Percentiles rank a stretch among this genome's conserved stretches.
phyloP scores from a whole-genome alignment of 2,888 invertebrate genomes.

The Drosophila formosana region DNA sequence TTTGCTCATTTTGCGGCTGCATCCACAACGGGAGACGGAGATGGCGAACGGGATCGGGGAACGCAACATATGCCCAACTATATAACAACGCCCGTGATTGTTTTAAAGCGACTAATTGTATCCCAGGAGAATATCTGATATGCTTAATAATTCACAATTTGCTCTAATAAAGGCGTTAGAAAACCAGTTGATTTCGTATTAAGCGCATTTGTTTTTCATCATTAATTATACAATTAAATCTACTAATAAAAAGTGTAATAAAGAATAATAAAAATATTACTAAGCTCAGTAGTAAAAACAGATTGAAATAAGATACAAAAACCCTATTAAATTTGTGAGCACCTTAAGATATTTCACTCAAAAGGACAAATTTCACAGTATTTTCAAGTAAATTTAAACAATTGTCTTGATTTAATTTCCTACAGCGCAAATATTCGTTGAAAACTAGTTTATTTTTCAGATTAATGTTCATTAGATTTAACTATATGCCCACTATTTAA shows the following conservation, averaged over 20 bases:
- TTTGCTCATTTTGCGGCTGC: constrained; percentile 75
- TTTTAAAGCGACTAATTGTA: constrained; percentile 67
- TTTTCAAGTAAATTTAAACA: no score
- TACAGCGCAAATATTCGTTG: no score
- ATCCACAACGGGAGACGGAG: constrained; percentile 12
- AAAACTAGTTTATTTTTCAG: no score
- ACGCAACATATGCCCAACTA: constrained; percentile 60
- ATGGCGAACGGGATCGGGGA: constrained; percentile 4
- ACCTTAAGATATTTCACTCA: no score
- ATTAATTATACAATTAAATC: no score
- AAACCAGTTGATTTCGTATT: constrained; percentile 3
- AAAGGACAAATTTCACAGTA: no score
- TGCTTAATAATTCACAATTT: constrained; percentile 49
- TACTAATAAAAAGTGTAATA: neutral
- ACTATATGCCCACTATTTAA: no score
- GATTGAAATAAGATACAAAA: no score
- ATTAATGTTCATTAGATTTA: no score
- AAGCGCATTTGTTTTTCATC: neutral
- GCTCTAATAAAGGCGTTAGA: constrained; percentile 43
- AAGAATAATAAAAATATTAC: neutral
- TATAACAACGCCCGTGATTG: constrained; percentile 42
- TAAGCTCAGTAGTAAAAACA: no score
- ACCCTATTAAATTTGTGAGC: no score
- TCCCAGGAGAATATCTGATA: constrained; percentile 57
- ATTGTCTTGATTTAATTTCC: no score